Evolutionary conservation across 2,113 vertebrate genomes (phyloP), one percentile per base, ranked within the genome.

Genomic region (Spermophilus dauricus): DNA sequence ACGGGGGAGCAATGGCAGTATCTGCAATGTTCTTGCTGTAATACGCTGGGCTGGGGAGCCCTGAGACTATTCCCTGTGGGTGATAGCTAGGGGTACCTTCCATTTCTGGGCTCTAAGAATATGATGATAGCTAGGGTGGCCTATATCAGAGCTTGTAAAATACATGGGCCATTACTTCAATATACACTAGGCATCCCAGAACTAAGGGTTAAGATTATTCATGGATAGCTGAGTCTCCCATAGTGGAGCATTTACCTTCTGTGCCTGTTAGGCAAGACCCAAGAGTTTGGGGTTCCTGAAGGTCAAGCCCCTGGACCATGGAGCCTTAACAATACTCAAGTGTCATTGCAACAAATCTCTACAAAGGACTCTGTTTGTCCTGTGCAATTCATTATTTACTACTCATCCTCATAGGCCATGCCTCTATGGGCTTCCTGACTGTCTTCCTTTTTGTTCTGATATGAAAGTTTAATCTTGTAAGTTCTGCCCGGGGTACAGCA

Each of bases 381-480:
- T 20, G 17, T 34, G 13, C 17, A 75, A 37, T 84, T 70, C 45
- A 63, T 30, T 73, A 42, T 56, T 87, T 92, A 20, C 42, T 14
- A 20, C 45, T 58, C 67, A 75, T 30, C 34, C 34, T 16, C 72
- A 56, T 0, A 73, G 30, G 37, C 6, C 48, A n/a, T 92, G 10
- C 26, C 39, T 92, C 45, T 73, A 2, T 30, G 45, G n/a, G 26
- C 58, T 81, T 89, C 39, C 73, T 53, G 11, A 67, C 1, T 4
- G 28, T 26, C 17, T 91, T 91, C 12, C 8, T 48, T 93, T 94
- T 78, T 67, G 12, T 89, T 85, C 67, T 91, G n/a, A 94, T 11
- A 45, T 77, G 37, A 93, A 34, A 51, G 0, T 93, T 92, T 95
- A 87, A 45, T 45, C 48, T 91, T 91, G 42, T 2, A 75, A 96